Base-by-base conservation (phyloP, 2,888 invertebrate genomes). In the Artemia sp. region DNA sequence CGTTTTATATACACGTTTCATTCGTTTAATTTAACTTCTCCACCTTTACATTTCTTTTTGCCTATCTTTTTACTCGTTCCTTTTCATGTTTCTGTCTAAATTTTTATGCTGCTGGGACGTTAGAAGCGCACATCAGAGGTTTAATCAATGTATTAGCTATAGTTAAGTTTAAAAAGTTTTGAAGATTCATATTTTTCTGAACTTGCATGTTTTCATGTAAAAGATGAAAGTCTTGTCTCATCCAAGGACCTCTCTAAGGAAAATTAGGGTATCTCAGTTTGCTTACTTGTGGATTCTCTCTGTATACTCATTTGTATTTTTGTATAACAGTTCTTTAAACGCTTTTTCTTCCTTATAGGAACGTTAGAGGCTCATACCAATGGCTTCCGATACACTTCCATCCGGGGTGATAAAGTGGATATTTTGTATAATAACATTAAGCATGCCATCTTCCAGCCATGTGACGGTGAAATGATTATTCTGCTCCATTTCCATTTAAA, bases 381-480 rank as follows among this genome's bases (percentile, higher is more conserved):
- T 77, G 97, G 97, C 12, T 92, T 92, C 77, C 84, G 96, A 53
- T 99, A 97, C 77, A 97, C 96, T 0, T 97, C 97, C 0, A 92
- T 98, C n/a, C 85, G 97, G 75, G 98, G 98, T 8, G 98, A 99
- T 77, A 98, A 98, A 83, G 96, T 99, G 9, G 98, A 98, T 77
- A 97, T 98, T 75, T 81, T 98, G 69, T 98, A 97, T 80, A 98
- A 98, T 81, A 99, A 98, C 80, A 97, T 99, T 74, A 95, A 96
- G 78, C 94, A 97, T 78, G 96, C 98, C 10, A 94, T 98, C 83
- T 99, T 97, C 81, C 95, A 96, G 81, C 96, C 96, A 0, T 97
- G 97, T 77, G 97, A 99, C 78, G 92, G 94, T 72, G 98, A 98
- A 82, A 97, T 99, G 96, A 97, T 99, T 71, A 98, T 99, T 77